Conservation (phyloP, 2,113 vertebrate genomes). For the Cottus gobio region DNA sequence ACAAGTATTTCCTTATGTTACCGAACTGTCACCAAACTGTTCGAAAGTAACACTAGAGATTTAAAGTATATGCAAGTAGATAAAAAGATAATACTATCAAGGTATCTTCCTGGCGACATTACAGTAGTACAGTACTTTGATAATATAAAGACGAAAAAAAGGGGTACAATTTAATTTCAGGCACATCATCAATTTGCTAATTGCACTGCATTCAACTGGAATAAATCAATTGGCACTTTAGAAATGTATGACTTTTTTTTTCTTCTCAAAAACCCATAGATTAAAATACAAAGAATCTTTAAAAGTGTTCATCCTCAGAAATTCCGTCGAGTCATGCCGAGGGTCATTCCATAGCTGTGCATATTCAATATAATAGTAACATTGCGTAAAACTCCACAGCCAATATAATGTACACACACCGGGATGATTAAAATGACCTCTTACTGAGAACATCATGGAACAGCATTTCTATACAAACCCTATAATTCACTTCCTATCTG, state of each 20-base stretch:
- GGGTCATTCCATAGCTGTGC: slow-evolving; percentile 29
- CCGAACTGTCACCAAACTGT: slow-evolving; percentile 27
- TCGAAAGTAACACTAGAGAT: slow-evolving; percentile 41
- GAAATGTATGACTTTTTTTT: slow-evolving; percentile 27
- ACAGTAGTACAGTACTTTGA: slow-evolving; percentile 75
- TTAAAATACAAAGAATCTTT: slow-evolving; percentile 33
- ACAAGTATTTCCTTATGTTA: slow-evolving; percentile 54
- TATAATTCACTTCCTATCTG: slow-evolving; percentile 54
- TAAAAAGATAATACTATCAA: slow-evolving; percentile 47
- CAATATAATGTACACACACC: slow-evolving; percentile 54
- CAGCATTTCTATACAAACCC: slow-evolving; percentile 65
- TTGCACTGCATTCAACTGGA: slow-evolving; percentile 59
- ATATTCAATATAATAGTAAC: slow-evolving; percentile 45
- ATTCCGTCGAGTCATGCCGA: slow-evolving; percentile 40
- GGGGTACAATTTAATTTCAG: slow-evolving; percentile 58
- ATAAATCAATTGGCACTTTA: slow-evolving; percentile 65
- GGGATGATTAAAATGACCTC: slow-evolving; percentile 45
- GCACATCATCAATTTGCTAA: slow-evolving; percentile 69
- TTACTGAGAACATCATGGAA: slow-evolving; percentile 34
- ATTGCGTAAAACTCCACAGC: slow-evolving; percentile 47
- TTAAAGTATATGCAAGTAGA: slow-evolving; percentile 36
- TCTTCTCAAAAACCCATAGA: slow-evolving; percentile 22
- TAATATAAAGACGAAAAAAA: slow-evolving; percentile 57
- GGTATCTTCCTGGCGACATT: slow-evolving; percentile 29
- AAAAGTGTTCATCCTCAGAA: slow-evolving; percentile 24